Evolutionary conservation across 2,797 vertebrate genomes (phyloP), one percentile per base, ranked within the genome.

Genomic region (Phataginus tricuspis): DNA sequence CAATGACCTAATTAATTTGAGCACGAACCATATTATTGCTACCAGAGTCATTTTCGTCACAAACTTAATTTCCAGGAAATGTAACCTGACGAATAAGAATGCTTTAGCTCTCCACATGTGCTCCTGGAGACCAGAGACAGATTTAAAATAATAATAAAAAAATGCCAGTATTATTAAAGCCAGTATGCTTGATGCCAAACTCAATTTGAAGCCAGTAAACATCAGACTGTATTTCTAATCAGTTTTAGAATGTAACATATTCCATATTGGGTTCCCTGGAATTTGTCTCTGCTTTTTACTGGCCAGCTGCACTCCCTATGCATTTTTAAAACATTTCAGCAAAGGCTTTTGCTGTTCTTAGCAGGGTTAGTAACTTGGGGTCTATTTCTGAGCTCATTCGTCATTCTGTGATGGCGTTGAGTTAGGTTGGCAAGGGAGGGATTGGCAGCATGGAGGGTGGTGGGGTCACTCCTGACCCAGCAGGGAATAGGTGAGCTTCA

Each of bases 401-500:
- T 98, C 99, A 99, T 99, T 99, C 99, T 98, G 98, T 98, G 96
- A 98, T 99, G 99, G 98, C 99, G 98, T 98, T 95, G 98, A 98
- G 98, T 98, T 97, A 97, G 98, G 98, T 98, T 99, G 99, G 98
- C 97, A 98, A 98, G 98, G 98, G 98, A 98, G 96, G 97, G 98
- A 98, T 99, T 98, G 97, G 98, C 98, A 97, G 98, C 98, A 98
- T 96, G 98, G 98, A 98, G 98, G 98, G 98, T 98, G 98, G 97
- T 95, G 98, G 98, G 98, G 98, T 98, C 98, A 98, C 98, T 98
- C 98, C 98, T 95, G 97, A 98, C 99, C 98, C 98, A 98, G 98
- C 98, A 96, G 98, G 98, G 98, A 99, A 98, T 99, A 99, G 98
- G 98, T 99, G 98, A 98, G 99, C 98, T 98, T 98, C 98, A 98